Evolutionary conservation across 2,113 vertebrate species (phyloP).

Genomic region (Pangasianodon gigas): DNA sequence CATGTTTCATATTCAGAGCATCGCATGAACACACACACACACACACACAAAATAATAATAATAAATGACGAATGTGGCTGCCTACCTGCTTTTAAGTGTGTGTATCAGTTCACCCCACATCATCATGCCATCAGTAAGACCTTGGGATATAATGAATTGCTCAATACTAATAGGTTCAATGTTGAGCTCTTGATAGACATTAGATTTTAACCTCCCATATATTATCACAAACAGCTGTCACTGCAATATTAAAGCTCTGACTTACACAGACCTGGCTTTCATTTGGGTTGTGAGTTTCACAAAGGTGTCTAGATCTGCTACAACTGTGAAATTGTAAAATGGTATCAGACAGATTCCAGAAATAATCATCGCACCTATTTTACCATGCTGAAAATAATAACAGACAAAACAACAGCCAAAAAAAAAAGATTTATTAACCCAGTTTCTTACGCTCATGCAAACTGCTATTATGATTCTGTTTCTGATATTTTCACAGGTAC

Average conservation of each 20-base stretch:
- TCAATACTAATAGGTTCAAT: not conserved
- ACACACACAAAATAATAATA: not conserved
- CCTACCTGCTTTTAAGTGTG: not conserved
- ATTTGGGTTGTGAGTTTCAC: not conserved
- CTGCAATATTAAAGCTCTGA: not conserved
- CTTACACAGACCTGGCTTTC: not conserved
- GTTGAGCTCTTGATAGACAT: not conserved
- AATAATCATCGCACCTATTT: not conserved
- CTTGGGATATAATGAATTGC: not conserved
- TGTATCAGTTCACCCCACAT: not conserved
- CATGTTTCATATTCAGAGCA: not conserved
- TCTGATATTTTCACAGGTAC: not conserved
- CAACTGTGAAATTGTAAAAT: not conserved
- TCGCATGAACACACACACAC: not conserved
- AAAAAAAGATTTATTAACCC: not conserved
- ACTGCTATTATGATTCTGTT: not conserved
- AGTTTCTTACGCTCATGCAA: not conserved
- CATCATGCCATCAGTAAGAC: not conserved
- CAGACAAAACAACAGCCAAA: not conserved
- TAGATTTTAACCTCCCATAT: not conserved
- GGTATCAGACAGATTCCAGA: not conserved
- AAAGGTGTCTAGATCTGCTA: not conserved
- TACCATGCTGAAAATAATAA: not conserved
- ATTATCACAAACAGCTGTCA: not conserved
- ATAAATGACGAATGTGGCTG: not conserved